These are phyloP conservation scores for Chironomus tentans DNA, from an alignment of 2,888 invertebrate species.

Conservation along the genomic window DNA sequence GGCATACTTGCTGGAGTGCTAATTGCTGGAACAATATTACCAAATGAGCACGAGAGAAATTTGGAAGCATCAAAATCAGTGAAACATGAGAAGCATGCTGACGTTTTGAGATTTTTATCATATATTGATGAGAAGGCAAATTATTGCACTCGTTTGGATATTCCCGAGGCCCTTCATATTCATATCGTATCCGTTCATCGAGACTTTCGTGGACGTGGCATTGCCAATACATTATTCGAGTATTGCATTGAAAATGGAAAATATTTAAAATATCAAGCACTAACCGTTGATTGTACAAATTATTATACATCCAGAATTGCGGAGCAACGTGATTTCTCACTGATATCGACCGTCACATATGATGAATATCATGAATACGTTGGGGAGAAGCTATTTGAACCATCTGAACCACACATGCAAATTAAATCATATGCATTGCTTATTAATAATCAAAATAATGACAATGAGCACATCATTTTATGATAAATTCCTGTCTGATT, in stretches of 20 bases:
- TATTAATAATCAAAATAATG: not conserved
- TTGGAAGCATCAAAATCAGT: not conserved
- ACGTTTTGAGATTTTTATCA: not conserved
- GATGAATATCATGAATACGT: conserved; percentile 12
- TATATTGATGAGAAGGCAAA: conserved; percentile 19
- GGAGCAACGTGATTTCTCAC: not conserved
- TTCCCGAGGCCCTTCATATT: not conserved
- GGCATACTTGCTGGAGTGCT: conserved; percentile 8
- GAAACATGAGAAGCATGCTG: not conserved
- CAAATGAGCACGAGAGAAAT: not conserved
- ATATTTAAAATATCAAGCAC: not conserved
- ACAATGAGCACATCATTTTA: not conserved
- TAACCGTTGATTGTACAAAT: conserved; percentile 20
- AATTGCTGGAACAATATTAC: not conserved
- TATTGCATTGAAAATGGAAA: conserved; percentile 7
- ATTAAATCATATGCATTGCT: conserved; percentile 11
- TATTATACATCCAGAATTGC: conserved; percentile 13
- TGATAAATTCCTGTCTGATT: not conserved
- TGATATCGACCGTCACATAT: conserved; percentile 6
- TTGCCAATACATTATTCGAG: conserved; percentile 6
- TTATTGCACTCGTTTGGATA: conserved; percentile 3
- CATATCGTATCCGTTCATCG: not conserved
- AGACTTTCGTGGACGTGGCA: not conserved
- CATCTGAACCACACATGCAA: not conserved
- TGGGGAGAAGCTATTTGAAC: conserved; percentile 1